Conservation (phyloP, 2,888 invertebrate genomes). For the Empis stercorea region DNA sequence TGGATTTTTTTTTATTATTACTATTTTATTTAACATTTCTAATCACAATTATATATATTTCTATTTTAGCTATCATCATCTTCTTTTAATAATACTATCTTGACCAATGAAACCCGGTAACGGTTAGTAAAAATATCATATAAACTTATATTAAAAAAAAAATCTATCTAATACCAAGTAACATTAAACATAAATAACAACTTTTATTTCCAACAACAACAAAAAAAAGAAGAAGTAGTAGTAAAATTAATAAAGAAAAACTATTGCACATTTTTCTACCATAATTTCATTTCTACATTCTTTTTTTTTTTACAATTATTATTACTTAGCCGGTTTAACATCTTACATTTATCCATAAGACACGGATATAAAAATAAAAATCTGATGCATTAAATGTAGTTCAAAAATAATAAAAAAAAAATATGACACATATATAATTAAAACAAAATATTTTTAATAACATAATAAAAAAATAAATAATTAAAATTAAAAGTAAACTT, state of each 20-base stretch:
- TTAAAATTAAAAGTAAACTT: conserved; percentile 16
- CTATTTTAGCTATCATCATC: conserved; percentile 1
- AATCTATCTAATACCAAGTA: conserved; percentile 8
- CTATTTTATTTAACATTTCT: conserved; percentile 2
- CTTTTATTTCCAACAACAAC: no score
- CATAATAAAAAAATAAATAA: conserved; percentile 3
- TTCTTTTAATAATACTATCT: background rate
- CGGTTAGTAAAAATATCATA: conserved; percentile 16
- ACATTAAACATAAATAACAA: no score
- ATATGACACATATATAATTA: background rate
- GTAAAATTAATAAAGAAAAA: no score
- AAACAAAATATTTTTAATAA: conserved; percentile 5
- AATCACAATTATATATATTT: conserved; percentile 4
- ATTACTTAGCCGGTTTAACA: no score
- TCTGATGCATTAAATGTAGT: no score
- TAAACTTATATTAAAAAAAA: no score
- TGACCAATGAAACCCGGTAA: conserved; percentile 6
- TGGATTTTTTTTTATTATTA: conserved; percentile 27
- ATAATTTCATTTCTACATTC: no score
- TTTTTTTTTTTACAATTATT: no score
- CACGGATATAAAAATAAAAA: no score
- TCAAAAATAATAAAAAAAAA: conserved; percentile 2
- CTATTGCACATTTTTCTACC: no score
- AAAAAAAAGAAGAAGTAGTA: no score
- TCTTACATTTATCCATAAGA: no score